phyloP scores from a whole-genome alignment of 2,113 vertebrate species.

The Willisornis vidua region DNA sequence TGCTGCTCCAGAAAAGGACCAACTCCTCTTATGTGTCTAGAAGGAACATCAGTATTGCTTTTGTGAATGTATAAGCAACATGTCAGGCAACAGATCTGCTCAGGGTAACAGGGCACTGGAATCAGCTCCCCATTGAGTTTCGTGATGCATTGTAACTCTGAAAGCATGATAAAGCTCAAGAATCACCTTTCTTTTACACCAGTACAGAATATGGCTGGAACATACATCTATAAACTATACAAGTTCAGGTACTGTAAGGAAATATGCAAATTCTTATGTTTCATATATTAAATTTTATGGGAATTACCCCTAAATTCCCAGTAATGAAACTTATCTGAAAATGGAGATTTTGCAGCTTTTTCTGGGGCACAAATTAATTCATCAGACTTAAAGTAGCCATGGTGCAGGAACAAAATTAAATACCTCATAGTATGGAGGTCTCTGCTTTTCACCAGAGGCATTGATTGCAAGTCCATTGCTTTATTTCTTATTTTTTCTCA shows the following conservation, averaged over 20 bases:
- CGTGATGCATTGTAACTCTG: not conserved
- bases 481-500: not conserved
- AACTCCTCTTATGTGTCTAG: not conserved
- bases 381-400: not conserved
- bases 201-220: not conserved
- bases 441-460: not conserved
- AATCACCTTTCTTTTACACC: not conserved
- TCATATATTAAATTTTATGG: not conserved
- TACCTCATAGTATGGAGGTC: accelerated
- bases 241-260: not conserved
- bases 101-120: not conserved
- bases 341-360: not conserved
- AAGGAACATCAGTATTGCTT: not conserved
- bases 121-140: not conserved
- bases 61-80: not conserved
- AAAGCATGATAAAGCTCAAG: not conserved
- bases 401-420: not conserved
- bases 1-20: not conserved
- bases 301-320: not conserved
- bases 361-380: not conserved
- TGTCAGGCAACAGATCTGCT: not conserved
- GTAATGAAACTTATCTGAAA: not conserved
- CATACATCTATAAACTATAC: not conserved
- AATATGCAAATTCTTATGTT: not conserved
- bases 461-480: not conserved